These are phyloP conservation scores for Musca domestica DNA, from an alignment of 1,140 invertebrate genomes.

Conservation along the genomic window DNA sequence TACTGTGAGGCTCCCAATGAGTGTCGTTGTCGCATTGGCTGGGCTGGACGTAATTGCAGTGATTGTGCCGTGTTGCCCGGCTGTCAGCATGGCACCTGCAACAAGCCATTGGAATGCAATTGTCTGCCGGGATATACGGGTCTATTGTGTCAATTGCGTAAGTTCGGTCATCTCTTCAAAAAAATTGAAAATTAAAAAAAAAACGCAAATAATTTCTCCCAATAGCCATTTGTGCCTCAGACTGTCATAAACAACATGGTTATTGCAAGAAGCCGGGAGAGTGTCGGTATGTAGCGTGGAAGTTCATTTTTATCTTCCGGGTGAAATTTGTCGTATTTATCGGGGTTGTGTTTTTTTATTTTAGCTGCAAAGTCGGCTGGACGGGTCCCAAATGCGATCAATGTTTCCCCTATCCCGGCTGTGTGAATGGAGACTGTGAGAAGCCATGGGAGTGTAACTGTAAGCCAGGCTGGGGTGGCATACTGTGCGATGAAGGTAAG, in stretches of 20 bases:
- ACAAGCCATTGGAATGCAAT: conserved; percentile 79
- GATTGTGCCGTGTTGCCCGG: conserved; percentile 78
- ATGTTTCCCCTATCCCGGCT: conserved; percentile 83
- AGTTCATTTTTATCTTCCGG: neutral
- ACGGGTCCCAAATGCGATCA: conserved; percentile 75
- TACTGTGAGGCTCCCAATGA: conserved; percentile 80
- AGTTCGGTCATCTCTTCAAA: conserved; percentile 46
- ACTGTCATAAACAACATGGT: conserved; percentile 79
- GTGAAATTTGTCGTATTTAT: neutral
- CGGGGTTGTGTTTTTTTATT: neutral
- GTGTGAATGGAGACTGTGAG: conserved; percentile 77
- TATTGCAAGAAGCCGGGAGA: conserved; percentile 80
- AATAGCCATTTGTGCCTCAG: conserved; percentile 75
- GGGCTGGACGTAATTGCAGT: conserved; percentile 76
- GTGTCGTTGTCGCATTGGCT: conserved; percentile 79
- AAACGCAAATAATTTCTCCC: too few species aligned
- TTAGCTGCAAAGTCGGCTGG: conserved; percentile 86
- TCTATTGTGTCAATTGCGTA: conserved; percentile 80
- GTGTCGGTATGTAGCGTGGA: conserved; percentile 40
- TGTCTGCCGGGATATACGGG: conserved; percentile 86
- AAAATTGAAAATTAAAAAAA: conserved; percentile 11
- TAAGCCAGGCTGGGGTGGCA: conserved; percentile 80
- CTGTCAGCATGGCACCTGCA: conserved; percentile 77
- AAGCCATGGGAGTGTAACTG: conserved; percentile 88
- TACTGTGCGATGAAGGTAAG: conserved; percentile 80